Conservation (phyloP, 2,797 vertebrate genomes). For the Pteropus rufus region DNA sequence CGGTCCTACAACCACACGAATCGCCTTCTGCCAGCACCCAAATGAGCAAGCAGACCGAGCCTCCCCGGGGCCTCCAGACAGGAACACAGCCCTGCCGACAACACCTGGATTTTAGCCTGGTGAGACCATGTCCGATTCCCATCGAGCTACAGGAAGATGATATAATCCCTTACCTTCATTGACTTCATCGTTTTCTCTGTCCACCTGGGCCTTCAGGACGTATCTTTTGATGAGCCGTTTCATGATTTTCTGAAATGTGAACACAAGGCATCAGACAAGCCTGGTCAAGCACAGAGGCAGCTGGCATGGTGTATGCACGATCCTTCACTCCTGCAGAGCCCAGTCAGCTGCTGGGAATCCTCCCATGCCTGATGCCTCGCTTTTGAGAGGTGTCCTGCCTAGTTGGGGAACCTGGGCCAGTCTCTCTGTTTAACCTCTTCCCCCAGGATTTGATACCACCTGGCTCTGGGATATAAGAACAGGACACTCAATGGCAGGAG, state of each 20-base stretch:
- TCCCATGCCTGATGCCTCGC: background rate
- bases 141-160: fast-evolving
- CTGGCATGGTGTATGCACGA: fast-evolving
- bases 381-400: background rate
- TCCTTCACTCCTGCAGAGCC: too few species aligned
- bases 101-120: background rate
- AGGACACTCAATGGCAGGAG: background rate
- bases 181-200: constrained; percentile 97
- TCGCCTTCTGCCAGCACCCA: background rate
- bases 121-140: fast-evolving
- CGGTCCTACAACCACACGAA: fast-evolving
- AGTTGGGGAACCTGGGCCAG: background rate
- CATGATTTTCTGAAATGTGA: constrained; percentile 93
- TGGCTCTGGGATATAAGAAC: background rate
- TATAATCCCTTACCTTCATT: constrained; percentile 91
- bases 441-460: background rate
- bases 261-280: background rate
- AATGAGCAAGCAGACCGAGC: fast-evolving
- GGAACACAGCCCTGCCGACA: background rate
- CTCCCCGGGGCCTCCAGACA: background rate
- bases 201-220: constrained; percentile 97
- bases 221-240: constrained; percentile 97
- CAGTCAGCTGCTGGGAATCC: too few species aligned
- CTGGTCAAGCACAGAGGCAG: background rate
- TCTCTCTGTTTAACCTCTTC: background rate